Evolutionary conservation across 35 echinoderm and acorn worm species (phyloP), one percentile per base, ranked within the genome.

Genomic region (Ptychodera flava): DNA sequence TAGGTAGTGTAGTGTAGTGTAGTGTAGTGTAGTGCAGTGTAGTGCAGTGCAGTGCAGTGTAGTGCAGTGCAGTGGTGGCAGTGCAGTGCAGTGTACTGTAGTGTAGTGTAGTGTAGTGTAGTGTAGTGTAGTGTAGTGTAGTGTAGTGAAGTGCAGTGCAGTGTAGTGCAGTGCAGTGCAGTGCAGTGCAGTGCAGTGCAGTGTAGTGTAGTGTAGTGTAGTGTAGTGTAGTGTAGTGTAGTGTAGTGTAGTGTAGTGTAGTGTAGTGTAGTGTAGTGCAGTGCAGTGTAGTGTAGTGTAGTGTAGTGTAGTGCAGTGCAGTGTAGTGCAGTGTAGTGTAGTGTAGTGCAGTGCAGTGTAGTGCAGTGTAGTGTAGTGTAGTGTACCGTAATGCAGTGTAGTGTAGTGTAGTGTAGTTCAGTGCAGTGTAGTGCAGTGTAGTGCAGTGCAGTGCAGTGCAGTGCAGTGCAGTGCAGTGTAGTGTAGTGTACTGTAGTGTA

Each of bases 201-300:
- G 34, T 52, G 36, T 28, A 85, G 84, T 85, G 84, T n/a, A 85
- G 84, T 85, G 32, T 52, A 85, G 34, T 85, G 38, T 52, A 85
- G 34, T 85, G 38, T 75, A 85, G 84, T 85, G 84, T 75, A 85
- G 84, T 52, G 38, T 32, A 85, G 37, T 85, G 38, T 85, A 85
- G 84, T 38, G 31, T 75, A 85, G 32, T 75, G 32, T 32, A 85
- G 38, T 85, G 38, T 32, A 85, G 84, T 85, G 37, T 32, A 38
- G 35, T 85, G 84, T 85, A 85, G 84, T 85, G 38, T 75, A 85
- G 84, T 85, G 38, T 52, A 85, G 84, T 85, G 84, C 64, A 85
- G 84, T 85, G 38, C 33, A 85, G 84, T 85, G 36, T 85, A 52
- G 84, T 85, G 36, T 85, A 85, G 28, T 85, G 84, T 32, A 85